Evolutionary conservation across 2,888 invertebrate species (phyloP).

Genomic region (Metallyticus violacea): DNA sequence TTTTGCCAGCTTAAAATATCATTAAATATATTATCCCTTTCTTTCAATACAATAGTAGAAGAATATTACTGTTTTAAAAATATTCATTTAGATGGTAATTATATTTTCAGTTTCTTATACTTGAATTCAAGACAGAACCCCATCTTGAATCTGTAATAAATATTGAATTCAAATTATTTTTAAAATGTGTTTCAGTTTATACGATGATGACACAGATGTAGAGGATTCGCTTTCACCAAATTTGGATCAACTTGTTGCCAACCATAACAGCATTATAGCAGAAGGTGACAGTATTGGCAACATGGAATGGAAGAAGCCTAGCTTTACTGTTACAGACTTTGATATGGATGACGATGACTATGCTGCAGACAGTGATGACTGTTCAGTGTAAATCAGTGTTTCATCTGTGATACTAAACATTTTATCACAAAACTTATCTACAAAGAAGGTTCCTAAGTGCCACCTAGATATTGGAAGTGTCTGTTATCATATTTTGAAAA

Average conservation of each 20-base stretch:
- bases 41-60: neutral
- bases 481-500: neutral
- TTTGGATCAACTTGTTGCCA: slow-evolving; percentile 56
- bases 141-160: no score
- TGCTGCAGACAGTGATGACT: slow-evolving; percentile 38
- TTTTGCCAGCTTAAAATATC: no score
- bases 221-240: slow-evolving; percentile 68
- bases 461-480: neutral
- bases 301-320: slow-evolving; percentile 23
- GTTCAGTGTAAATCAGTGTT: slow-evolving; percentile 29
- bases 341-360: slow-evolving; percentile 37
- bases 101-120: neutral
- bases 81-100: neutral
- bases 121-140: no score
- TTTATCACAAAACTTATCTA: neutral
- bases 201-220: slow-evolving; percentile 57
- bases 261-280: neutral
- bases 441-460: neutral
- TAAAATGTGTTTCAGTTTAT: slow-evolving; percentile 55
- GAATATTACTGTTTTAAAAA: neutral
- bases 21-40: no score
- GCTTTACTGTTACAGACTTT: slow-evolving; percentile 34
- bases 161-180: neutral
- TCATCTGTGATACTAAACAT: neutral
- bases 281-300: neutral